Conservation (phyloP, 2,888 invertebrate genomes). For the Ochlodes sylvanus region DNA sequence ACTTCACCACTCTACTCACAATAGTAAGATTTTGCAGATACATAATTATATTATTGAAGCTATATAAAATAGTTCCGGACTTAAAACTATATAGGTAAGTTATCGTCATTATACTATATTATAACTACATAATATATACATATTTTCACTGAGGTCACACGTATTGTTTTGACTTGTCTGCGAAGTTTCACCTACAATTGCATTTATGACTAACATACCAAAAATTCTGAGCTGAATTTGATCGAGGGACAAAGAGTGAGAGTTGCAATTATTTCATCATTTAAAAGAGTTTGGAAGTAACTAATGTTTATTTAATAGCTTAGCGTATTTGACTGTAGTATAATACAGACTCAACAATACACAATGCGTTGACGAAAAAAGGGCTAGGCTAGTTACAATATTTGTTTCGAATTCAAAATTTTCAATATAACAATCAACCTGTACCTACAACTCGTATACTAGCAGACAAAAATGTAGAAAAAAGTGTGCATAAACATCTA, state of each 20-base stretch:
- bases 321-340: not conserved
- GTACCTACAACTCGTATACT: too few species aligned
- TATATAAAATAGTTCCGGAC: too few species aligned
- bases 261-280: constrained; percentile 32
- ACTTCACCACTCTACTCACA: too few species aligned
- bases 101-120: not conserved
- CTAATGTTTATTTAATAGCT: constrained; percentile 20
- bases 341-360: not conserved
- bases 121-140: too few species aligned
- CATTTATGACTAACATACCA: constrained; percentile 11
- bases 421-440: too few species aligned
- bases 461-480: too few species aligned
- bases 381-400: too few species aligned
- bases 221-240: constrained; percentile 15
- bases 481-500: too few species aligned
- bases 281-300: constrained; percentile 10
- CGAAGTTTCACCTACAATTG: constrained; percentile 48
- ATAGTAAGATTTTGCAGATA: too few species aligned
- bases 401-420: too few species aligned
- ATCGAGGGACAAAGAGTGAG: constrained; percentile 16
- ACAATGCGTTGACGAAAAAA: not conserved
- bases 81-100: not conserved
- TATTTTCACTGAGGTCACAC: constrained; percentile 39
- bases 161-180: constrained; percentile 52
- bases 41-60: too few species aligned